Conservation (phyloP, 1,140 invertebrate species). For the Arion vulgaris region DNA sequence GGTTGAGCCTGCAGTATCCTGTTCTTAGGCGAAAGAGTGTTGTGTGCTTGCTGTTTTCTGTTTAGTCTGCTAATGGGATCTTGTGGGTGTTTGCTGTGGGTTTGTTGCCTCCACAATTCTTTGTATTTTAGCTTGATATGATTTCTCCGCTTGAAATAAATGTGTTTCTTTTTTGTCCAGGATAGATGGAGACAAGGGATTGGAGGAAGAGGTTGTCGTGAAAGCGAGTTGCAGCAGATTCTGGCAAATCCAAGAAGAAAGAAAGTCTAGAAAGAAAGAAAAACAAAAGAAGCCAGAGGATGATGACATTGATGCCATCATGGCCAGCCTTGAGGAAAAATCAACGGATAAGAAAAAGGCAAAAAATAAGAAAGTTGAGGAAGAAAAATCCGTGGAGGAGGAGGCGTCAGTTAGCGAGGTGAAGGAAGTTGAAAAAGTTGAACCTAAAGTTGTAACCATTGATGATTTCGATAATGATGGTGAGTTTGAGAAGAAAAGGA, state of each 20-base stretch:
- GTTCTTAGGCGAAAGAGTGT: no score
- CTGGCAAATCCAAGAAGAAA: constrained; percentile 55
- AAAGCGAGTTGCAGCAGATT: constrained; percentile 30
- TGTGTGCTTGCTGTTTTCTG: no score
- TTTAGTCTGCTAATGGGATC: no score
- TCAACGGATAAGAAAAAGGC: constrained; percentile 54
- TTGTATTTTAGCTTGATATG: no score
- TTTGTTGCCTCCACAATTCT: no score
- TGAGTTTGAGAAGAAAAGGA: constrained; percentile 55
- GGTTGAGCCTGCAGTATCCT: no score
- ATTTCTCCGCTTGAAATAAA: no score
- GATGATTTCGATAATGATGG: constrained; percentile 58
- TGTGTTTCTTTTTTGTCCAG: no score
- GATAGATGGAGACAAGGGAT: no score
- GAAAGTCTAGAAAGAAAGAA: constrained; percentile 62
- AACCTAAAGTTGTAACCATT: constrained; percentile 54
- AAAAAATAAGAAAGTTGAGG: constrained; percentile 70
- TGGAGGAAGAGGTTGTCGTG: no score
- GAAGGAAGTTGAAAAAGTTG: constrained; percentile 64
- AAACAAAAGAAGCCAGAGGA: constrained; percentile 80
- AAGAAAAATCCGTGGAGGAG: constrained; percentile 45
- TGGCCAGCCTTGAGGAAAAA: constrained; percentile 75
- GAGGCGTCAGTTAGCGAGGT: not conserved
- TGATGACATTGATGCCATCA: constrained; percentile 87
- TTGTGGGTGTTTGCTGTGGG: no score